Evolutionary conservation across 2,797 vertebrate species (phyloP).

Genomic region (Spinibarbus caldwelli): DNA sequence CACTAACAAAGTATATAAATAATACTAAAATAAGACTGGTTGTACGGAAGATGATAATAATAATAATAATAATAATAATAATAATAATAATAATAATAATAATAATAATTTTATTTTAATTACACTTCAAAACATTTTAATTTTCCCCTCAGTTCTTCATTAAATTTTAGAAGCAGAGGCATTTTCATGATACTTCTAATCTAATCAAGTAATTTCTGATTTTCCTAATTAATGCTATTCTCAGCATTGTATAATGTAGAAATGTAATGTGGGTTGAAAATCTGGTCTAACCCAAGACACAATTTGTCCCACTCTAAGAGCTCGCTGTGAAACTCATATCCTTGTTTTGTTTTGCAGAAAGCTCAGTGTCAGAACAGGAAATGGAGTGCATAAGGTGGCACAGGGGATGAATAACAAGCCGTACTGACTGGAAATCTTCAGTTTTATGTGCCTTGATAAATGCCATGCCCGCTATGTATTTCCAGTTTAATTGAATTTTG

Average conservation of each 20-base stretch:
- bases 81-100: neutral
- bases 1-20: neutral
- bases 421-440: constrained; percentile 62
- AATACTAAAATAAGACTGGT: neutral
- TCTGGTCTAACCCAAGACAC: neutral
- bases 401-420: constrained; percentile 64
- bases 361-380: constrained; percentile 67
- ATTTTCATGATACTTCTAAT: neutral
- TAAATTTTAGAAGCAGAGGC: neutral
- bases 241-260: neutral
- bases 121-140: too few relatives aligned
- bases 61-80: too few relatives aligned
- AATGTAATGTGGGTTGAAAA: neutral
- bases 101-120: too few relatives aligned
- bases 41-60: neutral
- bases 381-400: constrained; percentile 57
- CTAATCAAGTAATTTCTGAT: neutral
- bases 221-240: neutral
- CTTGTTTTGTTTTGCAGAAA: constrained; percentile 60
- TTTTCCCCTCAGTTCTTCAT: neutral
- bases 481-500: constrained; percentile 41
- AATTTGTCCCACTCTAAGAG: constrained; percentile 52
- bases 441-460: constrained; percentile 33
- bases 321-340: constrained; percentile 58
- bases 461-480: constrained; percentile 22